Evolutionary conservation across 2,797 vertebrate genomes (phyloP), one percentile per base, ranked within the genome.

Genomic region (Rhodeus uyekii): DNA sequence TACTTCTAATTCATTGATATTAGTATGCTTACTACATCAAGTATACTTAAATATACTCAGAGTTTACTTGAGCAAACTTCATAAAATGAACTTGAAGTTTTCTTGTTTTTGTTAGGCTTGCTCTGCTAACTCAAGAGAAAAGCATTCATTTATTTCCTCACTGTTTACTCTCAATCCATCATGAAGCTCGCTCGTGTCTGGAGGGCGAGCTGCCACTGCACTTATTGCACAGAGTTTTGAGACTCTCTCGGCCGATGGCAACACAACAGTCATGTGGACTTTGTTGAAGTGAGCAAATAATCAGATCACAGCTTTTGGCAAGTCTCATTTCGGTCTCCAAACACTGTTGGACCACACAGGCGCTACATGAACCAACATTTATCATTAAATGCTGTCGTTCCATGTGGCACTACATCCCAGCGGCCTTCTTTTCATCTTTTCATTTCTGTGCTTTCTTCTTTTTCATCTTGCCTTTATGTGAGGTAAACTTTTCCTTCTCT

Each of bases 221-320:
- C 76, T 84, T 84, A 86, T 86, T 86, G 81, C 79, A 79, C 76
- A 78, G 75, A 76, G 82, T 68, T 68, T 83, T 79, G 86, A 79
- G 77, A 58, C 64, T 68, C 48, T 81, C 72, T 65, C 0, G 12
- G 77, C 80, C 67, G 72, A 73, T 67, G 72, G 77, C 80, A 19
- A 72, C 68, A 65, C 65, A 39, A 72, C 58, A 76, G 77, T 60
- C 50, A 16, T 27, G 18, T 39, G 48, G 48, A 27, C 63, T 78
- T 68, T 8, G 27, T 14, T 55, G 8, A 53, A 67, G 76, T 80
- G 36, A 74, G 63, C 60, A 63, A 78, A 72, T 83, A 85, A 87
- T 83, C 83, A 76, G 60, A 81, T 87, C 73, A 53, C 76, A 74
- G 24, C 53, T 84, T 63, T 80, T 36, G 42, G 63, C n/a, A 42